These are phyloP conservation scores for Amblyraja radiata DNA, from an alignment of 2,797 vertebrate species.

Conservation along the genomic window DNA sequence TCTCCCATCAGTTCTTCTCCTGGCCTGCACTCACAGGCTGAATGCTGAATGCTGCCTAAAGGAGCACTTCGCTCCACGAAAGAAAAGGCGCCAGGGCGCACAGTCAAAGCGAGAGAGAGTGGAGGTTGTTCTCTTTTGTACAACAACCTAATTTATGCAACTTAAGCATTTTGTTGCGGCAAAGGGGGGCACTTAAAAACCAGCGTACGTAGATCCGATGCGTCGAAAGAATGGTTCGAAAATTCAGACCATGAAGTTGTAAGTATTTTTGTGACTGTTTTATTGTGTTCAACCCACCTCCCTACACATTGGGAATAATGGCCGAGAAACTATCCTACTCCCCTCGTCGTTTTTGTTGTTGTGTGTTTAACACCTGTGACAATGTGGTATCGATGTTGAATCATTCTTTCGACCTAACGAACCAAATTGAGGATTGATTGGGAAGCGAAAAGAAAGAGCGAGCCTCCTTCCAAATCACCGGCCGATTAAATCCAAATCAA, in stretches of 20 bases:
- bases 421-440: neutral
- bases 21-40: slow-evolving; percentile 61
- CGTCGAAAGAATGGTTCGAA: slow-evolving; percentile 46
- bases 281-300: neutral
- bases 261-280: slow-evolving; percentile 43
- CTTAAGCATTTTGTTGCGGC: slow-evolving; percentile 69
- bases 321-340: neutral
- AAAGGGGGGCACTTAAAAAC: slow-evolving; percentile 64
- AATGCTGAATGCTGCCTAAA: slow-evolving; percentile 70
- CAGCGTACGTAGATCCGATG: slow-evolving; percentile 57
- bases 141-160: slow-evolving; percentile 68
- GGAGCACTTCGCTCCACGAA: slow-evolving; percentile 67
- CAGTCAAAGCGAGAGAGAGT: slow-evolving; percentile 67
- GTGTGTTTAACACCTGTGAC: neutral
- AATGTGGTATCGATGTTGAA: neutral
- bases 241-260: slow-evolving; percentile 46
- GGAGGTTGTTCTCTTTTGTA: slow-evolving; percentile 60
- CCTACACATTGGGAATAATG: neutral
- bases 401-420: neutral
- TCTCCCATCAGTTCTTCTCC: slow-evolving; percentile 40
- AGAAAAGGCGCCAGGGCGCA: slow-evolving; percentile 59
- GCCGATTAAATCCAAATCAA: neutral
- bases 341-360: neutral
- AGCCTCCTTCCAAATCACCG: too few species aligned
- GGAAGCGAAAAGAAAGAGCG: neutral